Percentiles rank a stretch among this genome's conserved stretches.
phyloP scores from a whole-genome alignment of 2,888 invertebrate genomes.

The Isotomurus palustris region DNA sequence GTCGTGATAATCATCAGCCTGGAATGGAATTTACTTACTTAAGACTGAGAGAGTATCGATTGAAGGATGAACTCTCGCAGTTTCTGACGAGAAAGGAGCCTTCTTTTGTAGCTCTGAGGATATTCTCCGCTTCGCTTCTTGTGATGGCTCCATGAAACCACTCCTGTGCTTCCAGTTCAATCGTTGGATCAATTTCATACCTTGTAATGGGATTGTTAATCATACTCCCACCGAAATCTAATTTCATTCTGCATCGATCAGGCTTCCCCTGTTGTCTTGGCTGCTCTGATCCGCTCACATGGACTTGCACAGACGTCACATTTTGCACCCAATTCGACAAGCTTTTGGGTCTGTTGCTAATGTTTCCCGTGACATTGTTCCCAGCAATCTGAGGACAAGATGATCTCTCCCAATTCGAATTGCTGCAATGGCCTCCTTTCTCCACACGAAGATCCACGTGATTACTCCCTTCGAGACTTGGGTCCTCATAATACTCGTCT shows the following conservation, averaged over 20 bases:
- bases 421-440: too few species aligned
- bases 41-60: conserved; percentile 87
- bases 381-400: too few species aligned
- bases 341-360: neutral
- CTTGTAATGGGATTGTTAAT: conserved; percentile 17
- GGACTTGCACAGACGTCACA: conserved; percentile 35
- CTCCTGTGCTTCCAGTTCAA: conserved; percentile 47
- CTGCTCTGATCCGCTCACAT: conserved; percentile 10
- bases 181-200: conserved; percentile 34
- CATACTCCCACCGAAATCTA: conserved; percentile 34
- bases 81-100: conserved; percentile 92
- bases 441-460: too few species aligned
- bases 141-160: conserved; percentile 96
- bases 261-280: conserved; percentile 20
- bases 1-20: too few species aligned
- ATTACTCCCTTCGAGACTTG: conserved; percentile 14
- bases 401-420: too few species aligned
- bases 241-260: conserved; percentile 40
- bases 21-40: too few species aligned
- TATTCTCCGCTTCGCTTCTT: conserved; percentile 83
- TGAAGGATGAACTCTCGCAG: conserved; percentile 80
- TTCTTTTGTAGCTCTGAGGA: conserved; percentile 75
- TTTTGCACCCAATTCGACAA: conserved; percentile 2
- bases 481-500: conserved; percentile 37
- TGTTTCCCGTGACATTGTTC: neutral